Base-by-base conservation (phyloP, 2,797 vertebrate genomes). In the Hipposideros larvatus region DNA sequence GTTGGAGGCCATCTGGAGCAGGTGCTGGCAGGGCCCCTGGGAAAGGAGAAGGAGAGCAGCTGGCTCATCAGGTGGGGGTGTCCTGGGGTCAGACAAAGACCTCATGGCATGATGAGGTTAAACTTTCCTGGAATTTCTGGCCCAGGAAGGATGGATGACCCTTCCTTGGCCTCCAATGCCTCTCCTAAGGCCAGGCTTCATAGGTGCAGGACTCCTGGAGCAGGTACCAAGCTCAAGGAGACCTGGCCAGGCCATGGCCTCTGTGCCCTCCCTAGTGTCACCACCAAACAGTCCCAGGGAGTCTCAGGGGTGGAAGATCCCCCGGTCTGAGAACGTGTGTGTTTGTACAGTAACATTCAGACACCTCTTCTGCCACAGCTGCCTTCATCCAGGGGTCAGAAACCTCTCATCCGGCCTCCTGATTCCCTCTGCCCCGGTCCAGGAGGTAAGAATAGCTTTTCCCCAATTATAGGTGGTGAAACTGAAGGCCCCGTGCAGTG, bases 21-120 rank as follows among this genome's bases (percentile, higher is more conserved):
- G 97, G 97, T 97, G 95, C 95, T 97, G 96, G 95, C 93, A 97
- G 95, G 51, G 94, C 90, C 86, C 80, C 95, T 97, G 96, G 97
- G 97, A 98, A 97, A 95, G 77, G 68, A 85, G 86, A 66, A 59
- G n/a, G 55, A 83, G 89, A 94, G 92, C 96, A 96, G 95, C 97
- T 97, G 98, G 77, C 93, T 88, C 89, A 24, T 88, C 93, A 96
- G 97, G 96, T 97, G 91, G 96, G 95, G 83, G 84, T 90, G 89
- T 93, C 74, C 94, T 87, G 73, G 84, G 95, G 94, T 96, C 95
- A 96, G 63, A 34, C n/a, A 77, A 82, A 95, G 87, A 66, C 77
- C 77, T 95, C 90, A 21, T 43, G 80, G 91, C 82, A 92, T 1
- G 19, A 70, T n/a, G 77, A 90, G 53, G 77, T 84, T 90, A 85